A percentile compares a stretch with the other conserved stretches of the same genome.
These are phyloP conservation scores for Garra rufa DNA, from an alignment of 2,113 vertebrate species.

Conservation along the genomic window DNA sequence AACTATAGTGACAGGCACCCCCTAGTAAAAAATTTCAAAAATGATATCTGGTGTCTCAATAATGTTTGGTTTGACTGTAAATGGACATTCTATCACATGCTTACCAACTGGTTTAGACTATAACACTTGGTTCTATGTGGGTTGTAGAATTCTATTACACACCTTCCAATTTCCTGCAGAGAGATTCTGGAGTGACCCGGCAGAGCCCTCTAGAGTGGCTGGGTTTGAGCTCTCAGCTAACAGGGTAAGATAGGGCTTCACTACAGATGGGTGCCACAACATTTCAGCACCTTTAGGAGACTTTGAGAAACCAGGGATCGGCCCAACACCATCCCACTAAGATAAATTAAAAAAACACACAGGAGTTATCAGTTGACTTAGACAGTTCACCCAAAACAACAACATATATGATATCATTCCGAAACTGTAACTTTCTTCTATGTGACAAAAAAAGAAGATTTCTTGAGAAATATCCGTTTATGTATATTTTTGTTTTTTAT, in stretches of 20 bases:
- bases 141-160: constrained; percentile 9
- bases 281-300: constrained; percentile 95
- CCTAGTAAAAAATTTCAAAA: no score
- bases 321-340: constrained; percentile 97
- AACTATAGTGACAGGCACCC: no score
- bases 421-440: no score
- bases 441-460: no score
- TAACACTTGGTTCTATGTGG: background rate
- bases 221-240: constrained; percentile 98
- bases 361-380: background rate
- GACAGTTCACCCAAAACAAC: background rate
- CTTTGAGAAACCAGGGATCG: constrained; percentile 94
- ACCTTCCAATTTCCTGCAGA: constrained; percentile 99
- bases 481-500: no score
- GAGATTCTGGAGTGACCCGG: constrained; percentile 95
- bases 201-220: constrained; percentile 94
- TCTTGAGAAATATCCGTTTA: no score
- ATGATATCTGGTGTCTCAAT: no score
- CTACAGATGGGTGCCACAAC: constrained; percentile 96
- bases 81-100: no score
- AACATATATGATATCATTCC: no score
- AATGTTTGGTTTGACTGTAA: no score
- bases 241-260: constrained; percentile 95
- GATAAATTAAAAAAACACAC: constrained; percentile 6
- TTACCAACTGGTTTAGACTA: background rate